phyloP scores from a whole-genome alignment of 2,888 invertebrate genomes.

The Endomychus coccineus region DNA sequence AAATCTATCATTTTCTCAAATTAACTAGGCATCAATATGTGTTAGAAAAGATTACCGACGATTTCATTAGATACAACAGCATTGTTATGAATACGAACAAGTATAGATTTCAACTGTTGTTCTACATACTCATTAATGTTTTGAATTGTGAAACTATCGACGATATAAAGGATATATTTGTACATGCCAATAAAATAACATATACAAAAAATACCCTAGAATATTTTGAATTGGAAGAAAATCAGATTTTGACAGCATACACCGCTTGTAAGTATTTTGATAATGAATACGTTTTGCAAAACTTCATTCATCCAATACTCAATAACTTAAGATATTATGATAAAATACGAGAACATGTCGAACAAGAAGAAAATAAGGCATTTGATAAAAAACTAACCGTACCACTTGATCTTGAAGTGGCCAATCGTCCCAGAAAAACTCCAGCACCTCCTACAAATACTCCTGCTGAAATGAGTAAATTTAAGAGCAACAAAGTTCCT shows the following conservation, averaged over 20 bases:
- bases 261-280: conserved; percentile 47
- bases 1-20: conserved; percentile 12
- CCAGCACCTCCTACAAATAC: conserved; percentile 27
- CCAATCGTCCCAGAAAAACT: conserved; percentile 17
- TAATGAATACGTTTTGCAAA: conserved; percentile 46
- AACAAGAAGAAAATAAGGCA: conserved; percentile 12
- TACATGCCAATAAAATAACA: conserved; percentile 20
- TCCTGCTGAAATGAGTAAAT: conserved; percentile 13
- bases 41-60: conserved; percentile 6
- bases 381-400: conserved; percentile 22
- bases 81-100: conserved; percentile 6
- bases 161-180: conserved; percentile 24
- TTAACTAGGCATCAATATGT: conserved; percentile 8
- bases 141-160: conserved; percentile 27
- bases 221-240: conserved; percentile 45
- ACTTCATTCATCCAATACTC: conserved; percentile 47
- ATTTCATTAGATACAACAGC: conserved; percentile 8
- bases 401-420: conserved; percentile 10
- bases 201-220: conserved; percentile 35
- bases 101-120: conserved; percentile 5
- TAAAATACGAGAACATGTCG: conserved; percentile 18
- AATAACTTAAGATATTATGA: conserved; percentile 29
- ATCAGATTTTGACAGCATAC: conserved; percentile 44
- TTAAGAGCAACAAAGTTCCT: conserved; percentile 24
- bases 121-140: conserved; percentile 32